phyloP scores from a whole-genome alignment of 2,797 vertebrate species.

The Mus spretus region DNA sequence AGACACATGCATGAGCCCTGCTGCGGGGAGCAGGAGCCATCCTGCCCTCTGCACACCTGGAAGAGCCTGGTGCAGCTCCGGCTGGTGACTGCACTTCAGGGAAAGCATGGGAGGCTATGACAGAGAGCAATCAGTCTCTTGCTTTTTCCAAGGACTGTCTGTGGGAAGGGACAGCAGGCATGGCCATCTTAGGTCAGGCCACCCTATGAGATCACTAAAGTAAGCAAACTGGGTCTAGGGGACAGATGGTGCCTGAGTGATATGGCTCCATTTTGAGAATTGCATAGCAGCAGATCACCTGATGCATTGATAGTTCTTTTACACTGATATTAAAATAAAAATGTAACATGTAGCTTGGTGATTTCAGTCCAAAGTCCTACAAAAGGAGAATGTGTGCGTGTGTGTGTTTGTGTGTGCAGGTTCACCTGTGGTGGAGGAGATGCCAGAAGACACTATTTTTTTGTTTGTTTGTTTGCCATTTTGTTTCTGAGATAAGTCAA shows the following conservation, averaged over 20 bases:
- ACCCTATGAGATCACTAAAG: neutral
- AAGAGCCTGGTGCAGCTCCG: neutral
- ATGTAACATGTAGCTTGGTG: neutral
- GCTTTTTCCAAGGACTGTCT: neutral
- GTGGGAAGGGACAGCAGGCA: neutral
- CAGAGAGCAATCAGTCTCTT: neutral
- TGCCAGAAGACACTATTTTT: neutral
- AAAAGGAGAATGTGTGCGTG: neutral
- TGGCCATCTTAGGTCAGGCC: neutral
- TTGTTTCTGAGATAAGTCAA: neutral
- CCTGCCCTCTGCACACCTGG: neutral
- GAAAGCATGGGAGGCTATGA: neutral
- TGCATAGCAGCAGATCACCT: neutral
- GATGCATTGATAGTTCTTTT: constrained; percentile 38
- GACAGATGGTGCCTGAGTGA: neutral
- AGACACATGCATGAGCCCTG: neutral
- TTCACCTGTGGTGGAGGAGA: neutral
- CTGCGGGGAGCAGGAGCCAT: fast-evolving
- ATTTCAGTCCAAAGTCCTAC: neutral
- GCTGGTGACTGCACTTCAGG: neutral
- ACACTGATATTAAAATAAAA: constrained; percentile 37
- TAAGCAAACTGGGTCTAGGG: neutral
- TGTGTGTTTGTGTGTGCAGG: neutral
- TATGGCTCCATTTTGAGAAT: neutral
- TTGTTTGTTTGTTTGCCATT: neutral